Evolutionary conservation across 2,888 invertebrate species (phyloP).

Genomic region (Spodoptera picta): DNA sequence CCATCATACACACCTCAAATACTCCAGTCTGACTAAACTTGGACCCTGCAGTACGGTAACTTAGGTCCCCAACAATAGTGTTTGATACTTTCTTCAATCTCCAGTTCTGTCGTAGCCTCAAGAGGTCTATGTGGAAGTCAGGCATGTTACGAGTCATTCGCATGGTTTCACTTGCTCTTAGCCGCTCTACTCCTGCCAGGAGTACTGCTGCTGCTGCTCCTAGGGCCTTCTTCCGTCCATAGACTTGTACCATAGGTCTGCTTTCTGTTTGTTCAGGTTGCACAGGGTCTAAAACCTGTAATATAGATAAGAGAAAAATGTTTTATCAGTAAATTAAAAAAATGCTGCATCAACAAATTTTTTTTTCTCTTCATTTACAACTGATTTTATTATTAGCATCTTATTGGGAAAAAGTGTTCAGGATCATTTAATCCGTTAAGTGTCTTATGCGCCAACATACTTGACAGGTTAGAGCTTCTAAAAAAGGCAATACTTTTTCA

Average conservation of each 20-base stretch:
- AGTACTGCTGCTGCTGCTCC: conserved; percentile 95
- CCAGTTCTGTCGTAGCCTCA: conserved; percentile 97
- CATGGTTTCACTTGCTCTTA: conserved; percentile 94
- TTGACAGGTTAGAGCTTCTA: too few species aligned
- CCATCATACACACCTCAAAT: conserved; percentile 92
- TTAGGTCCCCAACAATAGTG: conserved; percentile 98
- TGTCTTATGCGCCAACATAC: too few species aligned
- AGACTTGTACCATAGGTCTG: conserved; percentile 96
- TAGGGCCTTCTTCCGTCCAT: conserved; percentile 97
- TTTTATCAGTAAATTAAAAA: too few species aligned
- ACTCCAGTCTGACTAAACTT: conserved; percentile 97
- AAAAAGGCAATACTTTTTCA: too few species aligned
- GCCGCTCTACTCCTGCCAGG: conserved; percentile 94
- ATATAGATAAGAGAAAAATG: conserved; percentile 14
- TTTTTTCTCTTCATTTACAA: too few species aligned
- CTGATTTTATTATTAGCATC: neutral
- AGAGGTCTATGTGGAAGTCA: conserved; percentile 97
- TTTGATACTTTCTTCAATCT: conserved; percentile 98
- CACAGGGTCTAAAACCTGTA: conserved; percentile 93
- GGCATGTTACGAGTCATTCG: conserved; percentile 92
- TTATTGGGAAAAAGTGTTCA: too few species aligned
- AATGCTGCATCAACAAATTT: too few species aligned
- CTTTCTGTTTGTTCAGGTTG: conserved; percentile 94
- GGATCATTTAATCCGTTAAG: too few species aligned
- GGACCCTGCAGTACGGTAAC: conserved; percentile 98